Conservation (phyloP, 2,888 invertebrate species). For the Drosophila eohydei region DNA sequence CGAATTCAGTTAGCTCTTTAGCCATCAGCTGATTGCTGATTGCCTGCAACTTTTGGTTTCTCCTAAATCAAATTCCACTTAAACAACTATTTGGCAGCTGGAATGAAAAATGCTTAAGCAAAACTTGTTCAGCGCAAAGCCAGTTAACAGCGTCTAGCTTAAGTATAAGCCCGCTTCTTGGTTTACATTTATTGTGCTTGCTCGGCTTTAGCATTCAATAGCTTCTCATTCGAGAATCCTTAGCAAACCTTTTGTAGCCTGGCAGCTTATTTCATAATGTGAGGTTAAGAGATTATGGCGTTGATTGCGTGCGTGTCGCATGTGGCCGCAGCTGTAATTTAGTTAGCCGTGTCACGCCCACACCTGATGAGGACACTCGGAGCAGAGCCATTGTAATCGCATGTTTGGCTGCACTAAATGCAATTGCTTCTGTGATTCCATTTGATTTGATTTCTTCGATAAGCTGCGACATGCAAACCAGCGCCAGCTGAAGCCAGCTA, state of each 20-base stretch:
- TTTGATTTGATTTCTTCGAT: slow-evolving; percentile 48
- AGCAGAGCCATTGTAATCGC: slow-evolving; percentile 46
- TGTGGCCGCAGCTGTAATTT: slow-evolving; percentile 29
- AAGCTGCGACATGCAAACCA: slow-evolving; percentile 66
- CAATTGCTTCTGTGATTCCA: slow-evolving; percentile 49
- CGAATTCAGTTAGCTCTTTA: too few species aligned
- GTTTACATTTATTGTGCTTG: neutral
- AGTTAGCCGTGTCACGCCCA: slow-evolving; percentile 37
- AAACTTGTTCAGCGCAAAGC: neutral
- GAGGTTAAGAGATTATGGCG: slow-evolving; percentile 25
- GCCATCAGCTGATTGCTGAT: neutral
- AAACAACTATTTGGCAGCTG: neutral
- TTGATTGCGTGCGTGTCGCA: slow-evolving; percentile 47
- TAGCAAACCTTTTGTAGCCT: neutral
- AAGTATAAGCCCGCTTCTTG: neutral
- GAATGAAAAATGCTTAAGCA: neutral
- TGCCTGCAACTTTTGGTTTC: neutral
- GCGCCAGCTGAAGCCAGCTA: neutral
- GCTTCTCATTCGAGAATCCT: neutral
- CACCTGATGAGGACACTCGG: neutral
- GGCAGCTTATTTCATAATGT: slow-evolving; percentile 8
- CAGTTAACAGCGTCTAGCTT: neutral
- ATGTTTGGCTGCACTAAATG: slow-evolving; percentile 74
- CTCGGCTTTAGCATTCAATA: neutral
- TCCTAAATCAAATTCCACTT: neutral